Conservation (phyloP, 2,888 invertebrate genomes). For the Caenorhabditis sp. region DNA sequence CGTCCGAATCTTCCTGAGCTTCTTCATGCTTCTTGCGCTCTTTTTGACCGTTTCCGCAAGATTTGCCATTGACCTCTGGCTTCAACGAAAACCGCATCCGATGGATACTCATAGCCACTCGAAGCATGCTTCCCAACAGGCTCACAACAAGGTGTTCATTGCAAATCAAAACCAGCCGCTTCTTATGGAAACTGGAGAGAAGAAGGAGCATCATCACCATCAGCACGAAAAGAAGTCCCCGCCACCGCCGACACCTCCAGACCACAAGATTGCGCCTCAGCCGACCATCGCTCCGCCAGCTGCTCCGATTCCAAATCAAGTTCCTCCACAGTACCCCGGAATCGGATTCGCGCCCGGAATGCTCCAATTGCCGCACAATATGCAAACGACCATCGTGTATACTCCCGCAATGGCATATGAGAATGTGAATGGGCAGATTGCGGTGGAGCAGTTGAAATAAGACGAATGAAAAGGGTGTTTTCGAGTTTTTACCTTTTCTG, state of each 20-base stretch:
- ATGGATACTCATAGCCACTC: too few relatives aligned
- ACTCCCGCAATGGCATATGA: constrained; percentile 45
- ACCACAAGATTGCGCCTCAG: too few relatives aligned
- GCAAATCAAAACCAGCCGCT: constrained; percentile 40
- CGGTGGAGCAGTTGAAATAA: constrained; percentile 13
- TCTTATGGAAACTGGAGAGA: constrained; percentile 36
- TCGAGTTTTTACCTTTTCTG: constrained; percentile 12
- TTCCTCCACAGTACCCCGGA: constrained; percentile 32
- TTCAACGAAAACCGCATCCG: constrained; percentile 24
- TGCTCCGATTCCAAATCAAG: too few relatives aligned
- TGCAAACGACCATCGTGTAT: constrained; percentile 57
- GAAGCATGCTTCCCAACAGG: background rate
- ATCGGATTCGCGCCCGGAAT: constrained; percentile 50
- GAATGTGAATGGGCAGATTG: constrained; percentile 31
- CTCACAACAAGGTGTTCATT: constrained; percentile 46
- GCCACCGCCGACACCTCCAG: constrained; percentile 36
- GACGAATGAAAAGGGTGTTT: background rate
- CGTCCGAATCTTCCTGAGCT: constrained; percentile 35
- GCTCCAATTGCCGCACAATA: constrained; percentile 47
- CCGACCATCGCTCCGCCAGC: constrained; percentile 11
- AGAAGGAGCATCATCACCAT: background rate
- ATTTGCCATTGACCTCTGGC: constrained; percentile 20
- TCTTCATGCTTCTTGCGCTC: constrained; percentile 22
- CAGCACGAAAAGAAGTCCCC: constrained; percentile 15
- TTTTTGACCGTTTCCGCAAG: constrained; percentile 29